Evolutionary conservation across 2,113 vertebrate species (phyloP).

Genomic region (Brachionichthys hirsutus): DNA sequence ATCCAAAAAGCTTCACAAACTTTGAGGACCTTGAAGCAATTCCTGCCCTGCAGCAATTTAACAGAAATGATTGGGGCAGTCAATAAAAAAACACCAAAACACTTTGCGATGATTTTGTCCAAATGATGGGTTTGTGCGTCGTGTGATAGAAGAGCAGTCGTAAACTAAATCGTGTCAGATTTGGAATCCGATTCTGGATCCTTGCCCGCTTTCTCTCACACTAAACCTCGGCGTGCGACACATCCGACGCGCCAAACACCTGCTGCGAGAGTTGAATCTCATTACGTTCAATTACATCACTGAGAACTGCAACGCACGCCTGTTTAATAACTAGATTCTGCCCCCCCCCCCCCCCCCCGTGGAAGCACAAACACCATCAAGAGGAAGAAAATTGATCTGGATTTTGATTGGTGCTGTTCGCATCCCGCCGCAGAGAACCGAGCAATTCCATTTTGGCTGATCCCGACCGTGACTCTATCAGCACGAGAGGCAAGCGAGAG

Average conservation of each 20-base stretch:
- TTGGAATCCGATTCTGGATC: conserved; percentile 17
- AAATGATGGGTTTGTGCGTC: not conserved
- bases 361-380: conserved; percentile 55
- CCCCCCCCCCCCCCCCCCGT: no score
- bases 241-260: conserved; percentile 35
- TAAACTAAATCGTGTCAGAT: not conserved
- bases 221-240: conserved; percentile 21
- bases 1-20: no score
- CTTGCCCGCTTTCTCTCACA: conserved; percentile 7
- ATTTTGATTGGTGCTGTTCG: conserved; percentile 64
- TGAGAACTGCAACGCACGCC: conserved; percentile 46
- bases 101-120: not conserved
- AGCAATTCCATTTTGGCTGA: conserved; percentile 44
- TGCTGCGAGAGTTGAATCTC: conserved; percentile 67
- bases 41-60: no score
- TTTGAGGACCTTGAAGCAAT: no score
- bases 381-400: conserved; percentile 49
- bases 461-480: not conserved
- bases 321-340: conserved; percentile 59
- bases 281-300: conserved; percentile 74
- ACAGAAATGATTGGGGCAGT: no score
- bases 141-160: not conserved
- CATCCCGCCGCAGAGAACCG: conserved; percentile 53
- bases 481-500: no score
- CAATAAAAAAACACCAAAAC: not conserved